A percentile compares a stretch with the other conserved stretches of the same genome.
These are phyloP conservation scores for Elegia similella DNA, from an alignment of 2,888 invertebrate species.

Conservation along the genomic window DNA sequence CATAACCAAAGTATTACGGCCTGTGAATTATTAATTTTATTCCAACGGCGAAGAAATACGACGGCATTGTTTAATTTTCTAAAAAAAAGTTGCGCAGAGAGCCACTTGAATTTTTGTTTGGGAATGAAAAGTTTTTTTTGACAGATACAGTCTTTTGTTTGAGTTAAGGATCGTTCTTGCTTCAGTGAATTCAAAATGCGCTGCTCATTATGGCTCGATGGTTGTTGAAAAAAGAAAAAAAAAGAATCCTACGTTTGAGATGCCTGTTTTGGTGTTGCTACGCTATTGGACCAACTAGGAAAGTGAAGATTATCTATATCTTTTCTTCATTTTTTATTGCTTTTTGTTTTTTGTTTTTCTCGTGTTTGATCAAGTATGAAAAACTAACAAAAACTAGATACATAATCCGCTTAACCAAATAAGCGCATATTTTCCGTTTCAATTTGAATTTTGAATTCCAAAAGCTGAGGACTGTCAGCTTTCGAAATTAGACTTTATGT, in stretches of 20 bases:
- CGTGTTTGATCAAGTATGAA: no score
- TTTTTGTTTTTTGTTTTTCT: neutral
- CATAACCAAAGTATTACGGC: conserved; percentile 21
- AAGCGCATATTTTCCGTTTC: no score
- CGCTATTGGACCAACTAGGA: neutral
- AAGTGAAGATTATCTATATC: no score
- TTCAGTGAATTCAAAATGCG: neutral
- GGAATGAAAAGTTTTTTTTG: conserved; percentile 1
- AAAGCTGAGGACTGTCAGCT: no score
- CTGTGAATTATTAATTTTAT: conserved; percentile 21
- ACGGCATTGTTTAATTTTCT: conserved; percentile 13
- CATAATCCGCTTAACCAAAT: no score
- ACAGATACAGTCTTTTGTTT: conserved; percentile 2
- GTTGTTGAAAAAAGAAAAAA: neutral
- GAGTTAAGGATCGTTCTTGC: conserved; percentile 2
- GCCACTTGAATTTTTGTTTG: conserved; percentile 9
- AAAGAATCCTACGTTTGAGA: neutral
- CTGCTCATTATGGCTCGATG: neutral
- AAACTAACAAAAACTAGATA: no score
- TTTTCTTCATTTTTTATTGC: neutral
- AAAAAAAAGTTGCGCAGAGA: conserved; percentile 11
- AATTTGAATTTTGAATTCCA: no score
- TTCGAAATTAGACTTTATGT: no score
- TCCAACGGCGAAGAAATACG: conserved; percentile 11
- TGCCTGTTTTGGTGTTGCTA: neutral